These are phyloP conservation scores for Lasiurus borealis DNA, from an alignment of 2,113 vertebrate species.

Conservation along the genomic window DNA sequence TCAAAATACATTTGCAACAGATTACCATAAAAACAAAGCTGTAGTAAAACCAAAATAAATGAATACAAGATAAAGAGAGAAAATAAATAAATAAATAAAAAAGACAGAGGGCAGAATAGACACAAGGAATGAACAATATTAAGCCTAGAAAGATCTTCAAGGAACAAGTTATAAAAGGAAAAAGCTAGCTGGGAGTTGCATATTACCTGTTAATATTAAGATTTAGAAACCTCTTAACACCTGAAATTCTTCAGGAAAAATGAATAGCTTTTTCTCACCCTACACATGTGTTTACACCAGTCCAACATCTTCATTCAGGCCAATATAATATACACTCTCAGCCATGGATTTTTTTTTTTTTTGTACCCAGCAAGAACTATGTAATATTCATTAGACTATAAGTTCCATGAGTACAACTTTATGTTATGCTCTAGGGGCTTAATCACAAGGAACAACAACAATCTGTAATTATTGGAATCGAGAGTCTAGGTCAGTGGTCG, in stretches of 20 bases:
- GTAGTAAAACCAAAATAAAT: conserved; percentile 35
- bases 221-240: not conserved
- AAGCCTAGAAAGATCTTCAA: not conserved
- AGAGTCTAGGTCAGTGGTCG: too few species aligned
- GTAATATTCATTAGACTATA: not conserved
- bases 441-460: too few species aligned
- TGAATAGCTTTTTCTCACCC: not conserved
- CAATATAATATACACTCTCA: not conserved
- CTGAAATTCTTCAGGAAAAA: not conserved
- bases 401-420: not conserved
- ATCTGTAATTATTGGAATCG: too few species aligned
- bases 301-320: not conserved
- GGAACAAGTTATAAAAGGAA: not conserved
- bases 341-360: not conserved
- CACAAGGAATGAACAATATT: not conserved
- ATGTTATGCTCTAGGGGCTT: not conserved
- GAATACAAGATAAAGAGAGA: not conserved
- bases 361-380: not conserved
- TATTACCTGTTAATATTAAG: not conserved
- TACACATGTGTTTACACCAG: not conserved
- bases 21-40: conserved; percentile 23
- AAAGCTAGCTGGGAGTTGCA: not conserved
- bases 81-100: not conserved
- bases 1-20: conserved; percentile 27
- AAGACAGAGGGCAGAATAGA: not conserved